Base-by-base conservation (phyloP, 1,140 invertebrate genomes). In the Caerostris darwini region DNA sequence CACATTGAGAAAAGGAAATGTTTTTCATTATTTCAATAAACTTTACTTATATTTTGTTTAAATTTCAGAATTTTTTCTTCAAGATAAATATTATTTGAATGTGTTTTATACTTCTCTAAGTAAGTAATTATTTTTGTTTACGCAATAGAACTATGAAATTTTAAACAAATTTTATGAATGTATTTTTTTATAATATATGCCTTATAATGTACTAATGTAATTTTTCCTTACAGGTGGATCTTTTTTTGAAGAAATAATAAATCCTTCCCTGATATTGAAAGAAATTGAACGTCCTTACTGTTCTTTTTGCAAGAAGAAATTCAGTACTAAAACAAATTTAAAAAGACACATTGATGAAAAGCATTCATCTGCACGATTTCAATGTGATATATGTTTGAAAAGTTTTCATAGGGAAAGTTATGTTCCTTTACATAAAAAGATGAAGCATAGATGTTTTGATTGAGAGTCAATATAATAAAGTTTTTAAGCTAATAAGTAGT, bases 301-400 rank as follows among this genome's bases (percentile, higher is more conserved):
- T 19, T 17, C 88, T 19, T 83, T 64, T 14, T 94, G 93, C 19
- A 3, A 53, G 10, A 58, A 59, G 54, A 17, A 54, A n/a, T 94
- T 67, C 90, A 59, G 77, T n/a, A 94, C 67, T 61, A 83, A 85
- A 50, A 10, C 53, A 12, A 90, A 59, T 86, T 90, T 94, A 61
- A 90, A 90, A 12, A 53, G 93, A 10, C 94, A 94, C 61, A 54
- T 93, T 8, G 67, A 94, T 58, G 92, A 94, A 64, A n/a, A n/a
- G 6, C 92, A 94, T 19, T 64, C 56, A 19, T 90, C 59, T 69
- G 77, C 14, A 17, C 54, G 34, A 17, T 61, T 61, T 34, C 7
- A 91, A 50, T 91, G 90, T 82, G 58, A 91, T 34, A 17, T 17
- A 50, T 82, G 90, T 91, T 56, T 69, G n/a, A 81, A 90, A 82